Conservation (phyloP, 2,888 invertebrate genomes). For the Aphidoletes aphidimyza region DNA sequence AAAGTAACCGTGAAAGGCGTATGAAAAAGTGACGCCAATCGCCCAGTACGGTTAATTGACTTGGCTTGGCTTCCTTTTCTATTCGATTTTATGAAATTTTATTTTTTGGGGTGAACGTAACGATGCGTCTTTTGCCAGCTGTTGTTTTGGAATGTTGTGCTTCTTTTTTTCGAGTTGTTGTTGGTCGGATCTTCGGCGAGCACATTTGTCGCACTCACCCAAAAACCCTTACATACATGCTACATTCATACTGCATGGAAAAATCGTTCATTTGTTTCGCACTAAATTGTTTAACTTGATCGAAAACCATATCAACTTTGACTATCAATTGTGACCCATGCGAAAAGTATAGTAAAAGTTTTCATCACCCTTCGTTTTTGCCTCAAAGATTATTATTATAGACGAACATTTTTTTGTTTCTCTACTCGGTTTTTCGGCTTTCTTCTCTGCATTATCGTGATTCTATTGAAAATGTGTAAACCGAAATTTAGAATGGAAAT, state of each 20-base stretch:
- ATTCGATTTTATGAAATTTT: no score
- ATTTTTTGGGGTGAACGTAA: conserved; percentile 54
- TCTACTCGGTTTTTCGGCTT: background rate
- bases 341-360: background rate
- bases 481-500: background rate
- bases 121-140: conserved; percentile 55
- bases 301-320: background rate
- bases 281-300: background rate
- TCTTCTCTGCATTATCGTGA: background rate
- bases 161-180: background rate
- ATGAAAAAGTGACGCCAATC: conserved; percentile 5
- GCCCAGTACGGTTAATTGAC: background rate
- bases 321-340: background rate
- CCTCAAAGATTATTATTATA: background rate
- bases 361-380: background rate
- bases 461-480: background rate
- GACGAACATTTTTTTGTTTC: background rate
- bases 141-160: conserved; percentile 54
- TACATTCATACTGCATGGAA: no score
- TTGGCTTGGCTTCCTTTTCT: background rate
- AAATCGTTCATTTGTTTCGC: background rate
- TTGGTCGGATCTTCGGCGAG: background rate
- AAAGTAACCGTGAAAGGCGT: background rate
- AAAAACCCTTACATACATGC: background rate
- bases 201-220: background rate